A percentile compares a stretch with the other conserved stretches of the same genome.
These are phyloP conservation scores for Cichlasoma orientale DNA, from an alignment of 2,797 vertebrate species.

Conservation along the genomic window DNA sequence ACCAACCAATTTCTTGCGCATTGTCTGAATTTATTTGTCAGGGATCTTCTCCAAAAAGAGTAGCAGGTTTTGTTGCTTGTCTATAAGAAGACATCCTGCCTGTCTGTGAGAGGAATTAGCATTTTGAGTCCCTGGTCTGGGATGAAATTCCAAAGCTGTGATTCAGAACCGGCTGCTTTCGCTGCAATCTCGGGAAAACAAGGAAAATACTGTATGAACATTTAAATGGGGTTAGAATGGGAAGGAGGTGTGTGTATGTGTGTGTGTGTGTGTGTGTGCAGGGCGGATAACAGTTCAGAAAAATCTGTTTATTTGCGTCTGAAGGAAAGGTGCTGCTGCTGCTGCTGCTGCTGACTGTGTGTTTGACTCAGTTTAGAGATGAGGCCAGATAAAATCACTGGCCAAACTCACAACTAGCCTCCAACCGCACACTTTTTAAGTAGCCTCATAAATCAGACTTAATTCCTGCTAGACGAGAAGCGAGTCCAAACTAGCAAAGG, in stretches of 20 bases:
- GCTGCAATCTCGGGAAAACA: slow-evolving; percentile 67
- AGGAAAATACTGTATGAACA: slow-evolving; percentile 74
- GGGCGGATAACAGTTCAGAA: slow-evolving; percentile 42
- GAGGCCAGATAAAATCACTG: slow-evolving; percentile 41
- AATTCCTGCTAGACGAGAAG: slow-evolving; percentile 22
- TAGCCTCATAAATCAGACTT: slow-evolving; percentile 60
- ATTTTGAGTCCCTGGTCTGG: slow-evolving; percentile 50
- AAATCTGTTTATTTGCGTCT: slow-evolving; percentile 64
- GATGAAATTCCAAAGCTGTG: slow-evolving; percentile 72
- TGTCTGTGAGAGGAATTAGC: slow-evolving; percentile 63
- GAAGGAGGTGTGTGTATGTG: slow-evolving; percentile 10
- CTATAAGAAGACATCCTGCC: slow-evolving; percentile 48
- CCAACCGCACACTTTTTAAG: slow-evolving; percentile 42
- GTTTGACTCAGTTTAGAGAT: slow-evolving; percentile 48
- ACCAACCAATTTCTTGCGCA: slow-evolving; percentile 29
- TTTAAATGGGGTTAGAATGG: slow-evolving; percentile 85
- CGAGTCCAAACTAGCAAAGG: slow-evolving; percentile 34
- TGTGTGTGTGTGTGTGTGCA: neutral
- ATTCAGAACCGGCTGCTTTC: slow-evolving; percentile 63
- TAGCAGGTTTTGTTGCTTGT: slow-evolving; percentile 53
- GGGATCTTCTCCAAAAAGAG: slow-evolving; percentile 30
- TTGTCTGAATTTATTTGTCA: neutral
- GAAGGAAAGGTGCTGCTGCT: slow-evolving; percentile 45
- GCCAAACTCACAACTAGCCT: slow-evolving; percentile 22
- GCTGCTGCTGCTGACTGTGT: slow-evolving; percentile 36